A percentile compares a stretch with the other conserved stretches of the same genome.
Evolutionary conservation across 2,888 invertebrate species (phyloP).

Genomic region (Chromoteleia sp.): DNA sequence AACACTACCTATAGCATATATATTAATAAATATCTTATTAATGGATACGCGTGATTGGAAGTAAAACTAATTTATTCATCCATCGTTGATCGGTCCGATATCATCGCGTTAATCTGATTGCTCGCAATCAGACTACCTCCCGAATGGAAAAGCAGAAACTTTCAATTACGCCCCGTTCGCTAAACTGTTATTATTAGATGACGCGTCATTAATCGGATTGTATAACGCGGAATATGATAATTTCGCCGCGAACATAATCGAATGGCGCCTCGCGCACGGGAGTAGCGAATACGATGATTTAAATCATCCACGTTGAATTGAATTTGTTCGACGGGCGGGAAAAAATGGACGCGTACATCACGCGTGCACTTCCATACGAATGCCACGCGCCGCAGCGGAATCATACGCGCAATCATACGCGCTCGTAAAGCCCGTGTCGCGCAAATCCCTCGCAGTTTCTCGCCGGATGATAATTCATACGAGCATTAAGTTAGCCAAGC

Average conservation of each 20-base stretch:
- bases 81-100: constrained; percentile 25
- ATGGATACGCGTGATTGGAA: constrained; percentile 18
- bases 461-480: constrained; percentile 76
- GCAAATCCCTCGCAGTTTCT: constrained; percentile 37
- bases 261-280: background rate
- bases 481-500: constrained; percentile 74
- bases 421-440: constrained; percentile 23
- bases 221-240: constrained; percentile 49
- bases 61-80: constrained; percentile 20
- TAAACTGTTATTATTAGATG: constrained; percentile 53
- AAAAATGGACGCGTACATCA: constrained; percentile 37
- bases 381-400: constrained; percentile 49
- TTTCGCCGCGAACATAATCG: constrained; percentile 28
- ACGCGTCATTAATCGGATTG: constrained; percentile 36
- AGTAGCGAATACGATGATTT: constrained; percentile 1
- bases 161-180: constrained; percentile 33
- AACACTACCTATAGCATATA: no score
- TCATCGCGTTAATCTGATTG: constrained; percentile 23
- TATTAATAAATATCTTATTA: constrained; percentile 28
- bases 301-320: constrained; percentile 39
- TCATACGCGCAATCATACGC: no score
- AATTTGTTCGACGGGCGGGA: constrained; percentile 22
- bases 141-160: constrained; percentile 36
- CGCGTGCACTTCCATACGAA: constrained; percentile 18
- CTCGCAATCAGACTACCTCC: constrained; percentile 37